Conservation (phyloP, 2,797 vertebrate genomes). For the Danio aesculapii region DNA sequence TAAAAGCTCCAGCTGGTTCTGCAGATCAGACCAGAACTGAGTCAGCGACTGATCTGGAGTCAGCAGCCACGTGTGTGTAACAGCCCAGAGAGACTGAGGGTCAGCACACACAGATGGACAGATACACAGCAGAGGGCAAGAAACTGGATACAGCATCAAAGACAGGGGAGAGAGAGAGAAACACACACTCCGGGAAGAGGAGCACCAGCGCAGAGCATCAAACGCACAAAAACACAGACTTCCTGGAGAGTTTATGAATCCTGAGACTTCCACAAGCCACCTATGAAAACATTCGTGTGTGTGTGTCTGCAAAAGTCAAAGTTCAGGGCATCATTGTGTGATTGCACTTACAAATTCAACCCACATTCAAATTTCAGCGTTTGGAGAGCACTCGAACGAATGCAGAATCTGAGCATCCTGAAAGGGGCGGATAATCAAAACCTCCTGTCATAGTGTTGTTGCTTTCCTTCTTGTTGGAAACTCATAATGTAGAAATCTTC, state of each 20-base stretch:
- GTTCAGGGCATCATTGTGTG: constrained; percentile 19
- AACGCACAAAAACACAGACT: constrained; percentile 6
- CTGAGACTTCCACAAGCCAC: constrained; percentile 19
- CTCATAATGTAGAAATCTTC: background rate
- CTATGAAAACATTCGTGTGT: constrained; percentile 50
- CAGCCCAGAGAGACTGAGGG: background rate
- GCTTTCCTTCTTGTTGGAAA: background rate
- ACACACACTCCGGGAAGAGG: background rate
- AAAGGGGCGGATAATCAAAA: background rate
- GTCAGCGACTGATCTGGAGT: background rate
- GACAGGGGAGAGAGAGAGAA: constrained; percentile 7
- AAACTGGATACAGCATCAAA: constrained; percentile 19
- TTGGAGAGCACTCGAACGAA: background rate
- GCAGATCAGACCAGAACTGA: background rate
- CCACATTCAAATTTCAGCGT: background rate
- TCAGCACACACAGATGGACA: constrained; percentile 3
- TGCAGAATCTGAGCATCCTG: background rate
- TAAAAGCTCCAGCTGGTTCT: too few species aligned
- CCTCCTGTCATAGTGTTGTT: background rate
- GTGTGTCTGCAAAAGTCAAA: constrained; percentile 16
- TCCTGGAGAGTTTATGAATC: constrained; percentile 50
- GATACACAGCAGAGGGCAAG: constrained; percentile 7
- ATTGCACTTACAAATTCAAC: background rate
- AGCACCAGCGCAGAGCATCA: background rate
- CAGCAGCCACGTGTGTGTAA: background rate